Evolutionary conservation across 2,797 vertebrate genomes (phyloP).

Genomic region (Myripristis murdjan): DNA sequence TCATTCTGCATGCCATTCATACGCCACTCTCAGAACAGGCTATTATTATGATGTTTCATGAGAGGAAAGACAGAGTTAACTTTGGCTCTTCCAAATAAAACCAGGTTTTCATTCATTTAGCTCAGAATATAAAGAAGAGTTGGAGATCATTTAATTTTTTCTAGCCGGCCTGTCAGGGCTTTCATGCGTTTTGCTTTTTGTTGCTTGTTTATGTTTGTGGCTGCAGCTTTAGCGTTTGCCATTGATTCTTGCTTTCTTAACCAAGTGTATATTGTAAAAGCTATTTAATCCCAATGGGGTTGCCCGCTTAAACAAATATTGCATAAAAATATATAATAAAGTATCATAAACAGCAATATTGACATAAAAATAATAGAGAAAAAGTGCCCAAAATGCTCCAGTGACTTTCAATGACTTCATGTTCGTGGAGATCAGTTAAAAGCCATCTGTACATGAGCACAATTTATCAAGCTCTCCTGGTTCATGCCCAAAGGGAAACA

Average conservation of each 20-base stretch:
- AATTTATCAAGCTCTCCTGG: conserved; percentile 54
- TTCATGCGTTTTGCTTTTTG: neutral
- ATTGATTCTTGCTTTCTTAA: conserved; percentile 7
- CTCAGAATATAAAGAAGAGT: too few species aligned
- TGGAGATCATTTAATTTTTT: too few species aligned
- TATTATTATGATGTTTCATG: too few species aligned
- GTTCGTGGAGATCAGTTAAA: conserved; percentile 48
- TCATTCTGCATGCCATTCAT: too few species aligned
- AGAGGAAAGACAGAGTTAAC: too few species aligned
- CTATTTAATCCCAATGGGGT: conserved; percentile 11
- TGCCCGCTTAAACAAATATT: conserved; percentile 3
- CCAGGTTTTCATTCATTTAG: too few species aligned
- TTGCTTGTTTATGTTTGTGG: conserved; percentile 4
- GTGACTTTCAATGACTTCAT: conserved; percentile 25
- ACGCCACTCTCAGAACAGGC: too few species aligned
- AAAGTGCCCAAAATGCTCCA: conserved; percentile 24
- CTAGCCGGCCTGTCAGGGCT: too few species aligned
- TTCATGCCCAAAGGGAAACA: conserved; percentile 60
- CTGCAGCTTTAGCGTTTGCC: conserved; percentile 20
- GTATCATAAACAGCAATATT: conserved; percentile 46
- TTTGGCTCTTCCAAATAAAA: too few species aligned
- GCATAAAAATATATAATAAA: conserved; percentile 16
- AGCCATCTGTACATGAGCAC: conserved; percentile 23
- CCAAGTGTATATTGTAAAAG: conserved; percentile 4
- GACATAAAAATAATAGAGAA: conserved; percentile 40